Base-by-base conservation (phyloP, 2,888 invertebrate genomes). In the Podotricha telesiphe region DNA sequence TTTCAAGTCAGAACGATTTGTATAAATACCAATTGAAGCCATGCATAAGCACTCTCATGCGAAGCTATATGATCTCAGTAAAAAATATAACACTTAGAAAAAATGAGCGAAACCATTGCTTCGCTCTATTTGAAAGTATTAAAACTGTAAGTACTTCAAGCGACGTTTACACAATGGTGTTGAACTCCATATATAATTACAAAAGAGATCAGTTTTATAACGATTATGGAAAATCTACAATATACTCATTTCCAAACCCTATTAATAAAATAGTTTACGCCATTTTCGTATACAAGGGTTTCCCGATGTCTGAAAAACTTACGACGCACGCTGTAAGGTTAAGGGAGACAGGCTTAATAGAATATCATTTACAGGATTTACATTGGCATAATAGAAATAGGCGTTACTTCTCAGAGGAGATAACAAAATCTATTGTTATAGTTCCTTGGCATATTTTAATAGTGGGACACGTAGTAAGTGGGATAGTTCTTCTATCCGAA, bases 251-350 rank as follows among this genome's bases (percentile, higher is more conserved):
- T 17, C 64, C 72, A 1, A 72, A 75, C 7, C 84, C 86, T 0
- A 71, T 80, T 10, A 76, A 76, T 6, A 85, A 84, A 62, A 64
- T 84, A 4, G 77, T 86, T 2, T 87, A 84, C 53, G 81, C 81
- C 0, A 81, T 85, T 15, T 89, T 80, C 51, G 74, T 85, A 8
- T 82, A 85, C 59, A 88, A 88, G 72, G 89, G 88, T 0, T 89
- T 89, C 67, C 88, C 88, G 2, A 64, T 83, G 37, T 6, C 69
- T 0, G 65, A 79, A 0, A 75, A 73, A 8, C 62, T 88, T 2
- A 74, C 82, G 17, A 8, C 34, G 0, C 71, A 76, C 4, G 73
- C 80, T 2, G 69, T 87, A 0, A 73, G 77, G 4, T 58, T 89
- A 6, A 76, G 81, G 48, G 87, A 88, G 64, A 80, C 75, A 15